A percentile compares a stretch with the other conserved stretches of the same genome.
Conservation (phyloP, 1,140 invertebrate species). For the Temnothorax nylanderi region DNA sequence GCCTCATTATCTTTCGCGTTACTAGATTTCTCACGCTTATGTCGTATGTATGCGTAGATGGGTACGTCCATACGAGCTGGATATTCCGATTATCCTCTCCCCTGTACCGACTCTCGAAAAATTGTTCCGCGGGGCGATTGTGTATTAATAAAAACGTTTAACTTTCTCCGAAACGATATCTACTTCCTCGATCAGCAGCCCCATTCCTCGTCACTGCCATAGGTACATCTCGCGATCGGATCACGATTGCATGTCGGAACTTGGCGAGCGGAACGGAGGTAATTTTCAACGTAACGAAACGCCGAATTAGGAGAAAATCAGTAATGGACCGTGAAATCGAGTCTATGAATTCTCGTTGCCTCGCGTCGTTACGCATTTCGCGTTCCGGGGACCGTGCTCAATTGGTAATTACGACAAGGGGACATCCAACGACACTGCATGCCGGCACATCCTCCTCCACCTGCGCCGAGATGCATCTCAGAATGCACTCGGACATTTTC, state of each 20-base stretch:
- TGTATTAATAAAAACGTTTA: background rate
- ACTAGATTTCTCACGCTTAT: background rate
- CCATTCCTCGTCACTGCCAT: background rate
- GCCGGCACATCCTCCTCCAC: constrained; percentile 27
- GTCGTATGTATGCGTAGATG: background rate
- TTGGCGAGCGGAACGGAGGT: constrained; percentile 22
- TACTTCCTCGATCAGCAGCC: background rate
- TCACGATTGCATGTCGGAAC: background rate
- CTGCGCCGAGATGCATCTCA: background rate
- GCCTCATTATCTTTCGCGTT: background rate
- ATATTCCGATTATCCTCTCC: background rate
- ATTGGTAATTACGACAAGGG: constrained; percentile 78
- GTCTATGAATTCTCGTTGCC: constrained; percentile 69
- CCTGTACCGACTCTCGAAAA: background rate
- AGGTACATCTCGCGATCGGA: background rate
- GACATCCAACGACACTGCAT: constrained; percentile 67
- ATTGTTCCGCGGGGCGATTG: background rate
- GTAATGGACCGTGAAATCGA: constrained; percentile 76
- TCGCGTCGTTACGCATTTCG: constrained; percentile 62
- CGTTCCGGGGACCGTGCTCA: constrained; percentile 73
- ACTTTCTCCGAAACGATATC: background rate
- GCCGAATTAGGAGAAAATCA: constrained; percentile 75
- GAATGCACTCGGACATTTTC: constrained; percentile 5
- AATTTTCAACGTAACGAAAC: constrained; percentile 60
- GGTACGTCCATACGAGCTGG: background rate